These are phyloP conservation scores for Ivindomyrus marchei DNA, from an alignment of 2,113 vertebrate species.

Conservation along the genomic window DNA sequence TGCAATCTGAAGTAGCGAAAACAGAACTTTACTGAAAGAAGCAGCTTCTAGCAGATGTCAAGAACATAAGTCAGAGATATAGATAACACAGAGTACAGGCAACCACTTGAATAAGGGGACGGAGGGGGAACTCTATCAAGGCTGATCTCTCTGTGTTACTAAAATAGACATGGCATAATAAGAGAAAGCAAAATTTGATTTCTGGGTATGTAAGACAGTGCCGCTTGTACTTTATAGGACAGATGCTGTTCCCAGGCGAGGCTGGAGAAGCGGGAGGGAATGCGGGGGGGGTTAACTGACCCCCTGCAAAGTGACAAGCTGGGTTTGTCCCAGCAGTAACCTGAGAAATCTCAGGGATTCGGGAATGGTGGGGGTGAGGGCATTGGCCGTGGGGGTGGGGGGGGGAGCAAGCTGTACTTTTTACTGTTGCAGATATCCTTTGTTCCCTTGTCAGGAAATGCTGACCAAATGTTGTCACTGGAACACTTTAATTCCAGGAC, in stretches of 20 bases:
- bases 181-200: background rate
- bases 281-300: background rate
- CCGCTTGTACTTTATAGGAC: background rate
- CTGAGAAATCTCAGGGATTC: background rate
- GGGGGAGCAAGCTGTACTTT: background rate
- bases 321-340: background rate
- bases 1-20: background rate
- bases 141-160: background rate
- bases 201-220: background rate
- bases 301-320: background rate
- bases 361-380: background rate
- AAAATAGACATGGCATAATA: background rate
- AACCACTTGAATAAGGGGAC: background rate
- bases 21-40: background rate
- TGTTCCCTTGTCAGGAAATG: conserved; percentile 6
- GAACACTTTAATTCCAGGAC: background rate
- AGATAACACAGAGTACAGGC: background rate
- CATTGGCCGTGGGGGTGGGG: too few relatives aligned
- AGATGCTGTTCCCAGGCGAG: background rate
- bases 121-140: background rate
- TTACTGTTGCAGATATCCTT: conserved; percentile 4
- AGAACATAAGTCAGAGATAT: background rate
- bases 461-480: background rate
- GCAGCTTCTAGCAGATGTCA: background rate
- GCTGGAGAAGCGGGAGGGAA: background rate